Conservation (phyloP, 64 coral and sea anemone genomes). For the Stichodactyla mertensii region DNA sequence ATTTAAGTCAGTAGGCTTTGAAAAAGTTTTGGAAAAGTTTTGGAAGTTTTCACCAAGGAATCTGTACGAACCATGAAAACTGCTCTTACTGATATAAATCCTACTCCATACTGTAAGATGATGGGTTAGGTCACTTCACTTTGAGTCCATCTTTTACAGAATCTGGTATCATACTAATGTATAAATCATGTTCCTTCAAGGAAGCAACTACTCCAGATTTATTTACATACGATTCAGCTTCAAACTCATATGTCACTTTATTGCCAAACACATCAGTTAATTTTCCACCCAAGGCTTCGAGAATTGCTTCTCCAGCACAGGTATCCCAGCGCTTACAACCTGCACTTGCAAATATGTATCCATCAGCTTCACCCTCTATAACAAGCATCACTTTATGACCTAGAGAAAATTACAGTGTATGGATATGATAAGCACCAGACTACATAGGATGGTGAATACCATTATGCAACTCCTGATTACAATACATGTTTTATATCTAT, state of each 20-base stretch:
- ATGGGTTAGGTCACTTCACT: not conserved
- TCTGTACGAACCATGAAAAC: too few relatives aligned
- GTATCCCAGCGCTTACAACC: constrained; percentile 97
- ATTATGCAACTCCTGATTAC: too few relatives aligned
- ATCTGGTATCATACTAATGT: constrained; percentile 70
- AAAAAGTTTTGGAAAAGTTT: too few relatives aligned
- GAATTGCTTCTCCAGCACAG: constrained; percentile 81
- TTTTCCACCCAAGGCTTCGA: constrained; percentile 69
- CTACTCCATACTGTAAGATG: not conserved
- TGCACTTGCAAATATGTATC: constrained; percentile 87
- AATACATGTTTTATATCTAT: too few relatives aligned
- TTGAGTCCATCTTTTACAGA: constrained; percentile 62
- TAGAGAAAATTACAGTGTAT: not conserved
- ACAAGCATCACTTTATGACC: constrained; percentile 85
- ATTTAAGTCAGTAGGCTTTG: too few relatives aligned
- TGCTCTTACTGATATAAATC: too few relatives aligned
- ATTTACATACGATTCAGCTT: constrained; percentile 61
- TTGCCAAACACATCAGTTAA: constrained; percentile 85
- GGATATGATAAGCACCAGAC: too few relatives aligned
- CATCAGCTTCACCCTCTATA: constrained; percentile 85
- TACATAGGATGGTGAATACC: too few relatives aligned
- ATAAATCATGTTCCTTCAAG: constrained; percentile 56
- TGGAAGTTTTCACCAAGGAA: too few relatives aligned
- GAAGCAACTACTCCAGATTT: constrained; percentile 77
- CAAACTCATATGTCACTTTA: constrained; percentile 63